phyloP scores from a whole-genome alignment of 2,888 invertebrate genomes.

The Leptopilina myrica region DNA sequence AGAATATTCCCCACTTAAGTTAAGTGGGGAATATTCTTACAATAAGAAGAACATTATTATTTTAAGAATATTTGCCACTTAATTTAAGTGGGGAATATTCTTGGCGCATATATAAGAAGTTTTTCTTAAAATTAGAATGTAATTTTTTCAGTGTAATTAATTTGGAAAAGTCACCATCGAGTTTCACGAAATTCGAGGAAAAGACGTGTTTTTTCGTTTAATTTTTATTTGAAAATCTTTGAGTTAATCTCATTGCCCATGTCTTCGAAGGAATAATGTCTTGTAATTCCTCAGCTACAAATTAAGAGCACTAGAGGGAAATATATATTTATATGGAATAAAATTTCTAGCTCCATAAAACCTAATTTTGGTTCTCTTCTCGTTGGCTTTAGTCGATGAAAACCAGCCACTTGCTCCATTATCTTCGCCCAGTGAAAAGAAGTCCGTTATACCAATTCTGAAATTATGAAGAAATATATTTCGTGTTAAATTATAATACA shows the following conservation, averaged over 20 bases:
- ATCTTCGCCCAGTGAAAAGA: background rate
- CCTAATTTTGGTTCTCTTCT: conserved; percentile 16
- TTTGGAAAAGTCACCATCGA: background rate
- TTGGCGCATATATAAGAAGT: no score
- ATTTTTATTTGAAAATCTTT: background rate
- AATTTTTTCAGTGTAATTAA: no score
- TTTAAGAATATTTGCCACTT: no score
- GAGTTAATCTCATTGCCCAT: conserved; percentile 11
- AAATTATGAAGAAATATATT: conserved; percentile 11
- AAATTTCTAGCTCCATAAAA: background rate
- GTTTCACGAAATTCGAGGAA: background rate
- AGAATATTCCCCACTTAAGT: no score
- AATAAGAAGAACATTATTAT: no score
- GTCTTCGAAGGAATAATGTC: conserved; percentile 27
- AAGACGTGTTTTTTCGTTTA: conserved; percentile 12
- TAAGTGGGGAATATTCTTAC: no score
- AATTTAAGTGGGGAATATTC: no score
- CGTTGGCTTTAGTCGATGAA: background rate
- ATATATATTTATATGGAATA: no score
- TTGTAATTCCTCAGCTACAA: conserved; percentile 21
- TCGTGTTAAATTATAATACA: background rate
- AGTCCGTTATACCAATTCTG: conserved; percentile 7
- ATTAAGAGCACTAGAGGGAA: conserved; percentile 6
- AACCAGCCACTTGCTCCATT: conserved; percentile 17
- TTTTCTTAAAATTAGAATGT: no score